A percentile compares a stretch with the other conserved stretches of the same genome.
Conservation (phyloP, 2,888 invertebrate genomes). For the Epirrita christyi region DNA sequence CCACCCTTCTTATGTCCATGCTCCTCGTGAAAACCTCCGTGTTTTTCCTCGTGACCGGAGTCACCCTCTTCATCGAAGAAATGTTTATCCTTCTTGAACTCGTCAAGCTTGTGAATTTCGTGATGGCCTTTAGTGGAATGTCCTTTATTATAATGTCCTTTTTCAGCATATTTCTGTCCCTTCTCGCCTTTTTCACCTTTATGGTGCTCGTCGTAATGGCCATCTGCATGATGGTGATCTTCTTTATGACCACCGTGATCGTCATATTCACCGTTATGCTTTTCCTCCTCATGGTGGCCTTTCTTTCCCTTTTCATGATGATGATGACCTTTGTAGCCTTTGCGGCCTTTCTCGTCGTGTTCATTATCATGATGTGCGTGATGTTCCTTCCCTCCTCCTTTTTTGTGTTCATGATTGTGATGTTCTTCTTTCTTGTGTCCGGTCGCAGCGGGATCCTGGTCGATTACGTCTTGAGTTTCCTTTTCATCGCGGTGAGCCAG, state of each 20-base stretch:
- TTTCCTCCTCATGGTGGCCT: conserved; percentile 90
- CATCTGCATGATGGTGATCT: conserved; percentile 87
- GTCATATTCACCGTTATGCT: conserved; percentile 86
- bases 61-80: conserved; percentile 95
- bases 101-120: conserved; percentile 93
- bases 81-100: conserved; percentile 94
- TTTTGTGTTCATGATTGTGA: conserved; percentile 80
- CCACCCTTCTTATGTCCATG: conserved; percentile 93
- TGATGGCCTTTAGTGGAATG: conserved; percentile 95
- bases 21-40: conserved; percentile 91
- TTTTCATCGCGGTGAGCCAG: conserved; percentile 53
- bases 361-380: conserved; percentile 87
- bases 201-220: conserved; percentile 87
- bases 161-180: conserved; percentile 87
- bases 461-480: conserved; percentile 46
- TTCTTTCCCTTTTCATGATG: conserved; percentile 88
- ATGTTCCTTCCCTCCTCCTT: conserved; percentile 88
- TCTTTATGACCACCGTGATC: conserved; percentile 87
- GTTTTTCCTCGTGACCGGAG: conserved; percentile 92
- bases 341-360: conserved; percentile 89
- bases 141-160: conserved; percentile 92
- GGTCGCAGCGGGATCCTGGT: conserved; percentile 71
- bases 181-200: conserved; percentile 88
- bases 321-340: conserved; percentile 89
- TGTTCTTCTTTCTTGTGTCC: conserved; percentile 79